Evolutionary conservation across 2,888 invertebrate genomes (phyloP).

Genomic region (Uropetala carovei): DNA sequence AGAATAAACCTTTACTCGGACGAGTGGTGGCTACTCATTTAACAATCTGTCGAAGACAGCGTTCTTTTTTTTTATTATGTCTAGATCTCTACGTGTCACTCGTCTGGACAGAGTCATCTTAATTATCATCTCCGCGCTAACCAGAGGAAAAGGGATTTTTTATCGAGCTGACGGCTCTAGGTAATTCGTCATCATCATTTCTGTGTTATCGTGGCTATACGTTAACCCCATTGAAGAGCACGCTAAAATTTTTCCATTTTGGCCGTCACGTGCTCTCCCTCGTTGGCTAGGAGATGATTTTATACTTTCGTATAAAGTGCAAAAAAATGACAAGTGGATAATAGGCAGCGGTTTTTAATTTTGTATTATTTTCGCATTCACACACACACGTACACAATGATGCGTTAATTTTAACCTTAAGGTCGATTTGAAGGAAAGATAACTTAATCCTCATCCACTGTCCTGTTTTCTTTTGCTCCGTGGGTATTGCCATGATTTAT

Average conservation of each 20-base stretch:
- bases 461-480: too few relatives aligned
- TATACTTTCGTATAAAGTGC: too few relatives aligned
- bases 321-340: neutral
- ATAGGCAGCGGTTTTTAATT: neutral
- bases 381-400: neutral
- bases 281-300: neutral
- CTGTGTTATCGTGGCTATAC: neutral
- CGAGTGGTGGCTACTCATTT: neutral
- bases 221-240: neutral
- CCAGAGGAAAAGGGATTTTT: neutral
- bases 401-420: too few relatives aligned
- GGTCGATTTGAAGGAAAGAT: too few relatives aligned
- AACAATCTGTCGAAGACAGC: neutral
- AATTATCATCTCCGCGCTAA: neutral
- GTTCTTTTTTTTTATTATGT: neutral
- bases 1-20: neutral
- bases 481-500: too few relatives aligned
- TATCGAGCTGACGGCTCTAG: neutral
- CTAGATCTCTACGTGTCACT: neutral
- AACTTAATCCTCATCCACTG: too few relatives aligned
- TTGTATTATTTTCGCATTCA: neutral
- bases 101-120: neutral
- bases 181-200: conserved; percentile 20
- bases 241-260: neutral
- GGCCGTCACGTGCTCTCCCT: neutral